Percentiles rank a stretch among this genome's conserved stretches.
Evolutionary conservation across 2,888 invertebrate species (phyloP).

Genomic region (Eucera pruinosa): DNA sequence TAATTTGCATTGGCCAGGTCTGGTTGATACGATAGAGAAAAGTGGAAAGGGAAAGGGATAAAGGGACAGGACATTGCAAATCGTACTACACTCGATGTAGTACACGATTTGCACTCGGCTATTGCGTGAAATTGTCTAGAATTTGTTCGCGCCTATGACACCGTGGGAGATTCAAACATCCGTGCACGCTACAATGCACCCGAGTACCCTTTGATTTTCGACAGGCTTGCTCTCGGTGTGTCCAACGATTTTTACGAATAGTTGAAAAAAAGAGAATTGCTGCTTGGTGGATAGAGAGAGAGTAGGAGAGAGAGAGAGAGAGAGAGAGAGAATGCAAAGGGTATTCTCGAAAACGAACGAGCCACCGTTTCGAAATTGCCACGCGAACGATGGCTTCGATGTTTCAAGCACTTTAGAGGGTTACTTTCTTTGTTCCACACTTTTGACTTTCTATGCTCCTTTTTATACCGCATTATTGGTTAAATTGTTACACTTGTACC

Average conservation of each 20-base stretch:
- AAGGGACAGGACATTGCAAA: constrained; percentile 20
- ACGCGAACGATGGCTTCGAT: background rate
- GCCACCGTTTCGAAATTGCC: too few relatives aligned
- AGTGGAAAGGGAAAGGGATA: background rate
- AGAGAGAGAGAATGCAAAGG: too few relatives aligned
- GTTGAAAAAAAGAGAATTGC: background rate
- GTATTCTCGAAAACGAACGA: too few relatives aligned
- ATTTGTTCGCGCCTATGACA: constrained; percentile 28
- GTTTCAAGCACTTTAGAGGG: background rate
- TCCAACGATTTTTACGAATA: constrained; percentile 9
- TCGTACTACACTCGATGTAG: constrained; percentile 35
- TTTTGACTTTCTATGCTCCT: background rate
- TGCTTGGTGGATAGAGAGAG: too few relatives aligned
- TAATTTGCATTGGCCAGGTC: background rate
- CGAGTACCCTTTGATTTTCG: constrained; percentile 25
- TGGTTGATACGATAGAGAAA: background rate
- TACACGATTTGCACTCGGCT: constrained; percentile 2
- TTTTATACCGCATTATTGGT: background rate
- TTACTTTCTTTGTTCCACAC: too few relatives aligned
- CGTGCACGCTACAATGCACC: constrained; percentile 4
- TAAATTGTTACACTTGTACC: too few relatives aligned
- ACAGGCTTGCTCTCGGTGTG: background rate
- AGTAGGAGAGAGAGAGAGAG: background rate
- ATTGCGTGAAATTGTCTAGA: constrained; percentile 23
- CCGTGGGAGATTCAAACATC: constrained; percentile 20